Base-by-base conservation (phyloP, 1,140 invertebrate species). In the Zaprionus kolodkinae region DNA sequence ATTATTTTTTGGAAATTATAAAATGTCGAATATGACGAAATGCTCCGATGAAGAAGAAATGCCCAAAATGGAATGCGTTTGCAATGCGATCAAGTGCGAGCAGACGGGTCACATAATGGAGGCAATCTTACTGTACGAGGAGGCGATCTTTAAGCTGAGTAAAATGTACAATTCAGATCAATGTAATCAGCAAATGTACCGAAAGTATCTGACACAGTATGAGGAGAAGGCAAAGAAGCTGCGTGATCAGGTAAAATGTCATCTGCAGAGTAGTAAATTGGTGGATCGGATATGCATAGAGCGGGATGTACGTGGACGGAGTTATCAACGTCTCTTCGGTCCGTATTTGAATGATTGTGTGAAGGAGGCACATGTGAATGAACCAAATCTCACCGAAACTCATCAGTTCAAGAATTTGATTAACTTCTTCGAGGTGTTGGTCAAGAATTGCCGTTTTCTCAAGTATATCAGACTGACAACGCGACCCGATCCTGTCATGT, bases 371-470 rank as follows among this genome's bases (percentile, higher is more conserved):
- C 88, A 91, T 50, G 56, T 91, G 36, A 91, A 91, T 45, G 88
- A 91, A 52, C 88, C 88, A 2, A 66, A 79, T 54, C 81, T 91
- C 1, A 76, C 75, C 5, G 80, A 91, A 43, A 48, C 64, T 56
- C 55, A 75, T 11, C 88, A 91, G n/a, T 81, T 84, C 33, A 66
- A 82, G 27, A 81, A 91, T 55, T 64, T 91, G 12, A 0, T 91
- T 0, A 81, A 91, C 52, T 91, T 91, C 12, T 54, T 91, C 3
- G 88, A 91, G 45, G 81, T 91, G 15, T 62, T 91, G 15, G 80
- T 91, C 2, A 91, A 91, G 45, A 91, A 87, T 21, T 91, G 88
- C 74, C 75, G 88, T 15, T 91, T 81, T 65, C 71, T 91, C 3
- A 91, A 88, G 68, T 91, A 79, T 11, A 79, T 91, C 35, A 73